Evolutionary conservation across 2,113 vertebrate genomes (phyloP), one percentile per base, ranked within the genome.

Genomic region (Myiozetetes cayanensis): DNA sequence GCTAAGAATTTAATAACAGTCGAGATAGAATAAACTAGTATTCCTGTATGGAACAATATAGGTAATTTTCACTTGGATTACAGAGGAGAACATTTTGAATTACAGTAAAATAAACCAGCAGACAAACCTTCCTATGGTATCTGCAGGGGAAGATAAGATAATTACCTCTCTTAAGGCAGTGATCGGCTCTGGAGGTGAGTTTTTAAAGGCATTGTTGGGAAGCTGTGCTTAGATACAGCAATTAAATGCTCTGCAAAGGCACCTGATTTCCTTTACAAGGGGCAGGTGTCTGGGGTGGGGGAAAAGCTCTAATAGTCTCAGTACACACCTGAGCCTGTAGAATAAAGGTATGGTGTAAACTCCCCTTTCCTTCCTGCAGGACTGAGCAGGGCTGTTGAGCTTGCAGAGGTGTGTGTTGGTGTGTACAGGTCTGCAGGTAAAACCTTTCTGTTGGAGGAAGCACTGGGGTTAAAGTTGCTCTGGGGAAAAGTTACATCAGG

Each of bases 261-360:
- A n/a, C 27, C 62, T 76, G 30, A 31, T 90, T 77, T 77, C 43
- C 44, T 79, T 56, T 63, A 3, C 43, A 35, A 74, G 65, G 46
- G 37, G 8, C 8, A 43, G 14, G 2, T 24, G 80, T n/a, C 4
- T 21, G 8, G 9, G 7, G 8, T 49, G 11, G 44, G 20, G 30
- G 30, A 74, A 71, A 18, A 39, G 43, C 12, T 71, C 14, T 50
- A 6, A 22, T 15, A 71, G 44, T 35, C 5, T 63, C 28, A 16
- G 39, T 31, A 19, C 4, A 8, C 5, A 33, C 10, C 46, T 72
- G 30, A 58, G 23, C 15, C 33, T 81, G 2, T 31, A 4, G 43
- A 58, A 23, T n/a, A 44, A 27, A 0, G 20, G 13, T 12, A 2
- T 18, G 10, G 22, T 39, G 3, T 0, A 49, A 63, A 14, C 19